phyloP scores from a whole-genome alignment of 2,113 vertebrate genomes.

The Chrysochloris asiatica region DNA sequence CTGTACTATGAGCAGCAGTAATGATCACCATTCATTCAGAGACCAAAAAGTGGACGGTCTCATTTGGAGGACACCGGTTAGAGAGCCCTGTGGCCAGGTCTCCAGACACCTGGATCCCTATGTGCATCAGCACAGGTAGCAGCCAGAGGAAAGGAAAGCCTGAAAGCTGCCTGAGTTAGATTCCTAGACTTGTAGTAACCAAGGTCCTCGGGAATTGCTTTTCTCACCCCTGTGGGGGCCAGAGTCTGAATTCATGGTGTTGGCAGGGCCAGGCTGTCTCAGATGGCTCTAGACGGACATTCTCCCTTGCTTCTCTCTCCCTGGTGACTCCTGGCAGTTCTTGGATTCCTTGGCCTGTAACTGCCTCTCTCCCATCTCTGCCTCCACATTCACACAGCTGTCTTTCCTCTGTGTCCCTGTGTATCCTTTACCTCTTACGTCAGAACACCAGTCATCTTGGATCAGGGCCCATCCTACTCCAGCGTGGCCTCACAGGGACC shows the following conservation, averaged over 20 bases:
- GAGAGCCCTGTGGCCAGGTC: fast-evolving
- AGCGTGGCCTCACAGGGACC: not conserved
- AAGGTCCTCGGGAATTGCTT: not conserved
- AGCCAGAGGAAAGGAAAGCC: not conserved
- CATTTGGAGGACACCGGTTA: not conserved
- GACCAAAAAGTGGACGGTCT: not conserved
- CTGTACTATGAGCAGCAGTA: not conserved
- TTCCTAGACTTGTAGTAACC: not conserved
- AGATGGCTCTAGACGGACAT: not conserved
- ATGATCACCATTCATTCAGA: fast-evolving
- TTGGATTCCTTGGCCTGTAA: not conserved
- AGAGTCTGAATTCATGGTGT: not conserved
- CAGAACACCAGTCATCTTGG: not conserved
- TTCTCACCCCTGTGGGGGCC: not conserved
- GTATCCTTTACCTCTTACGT: not conserved
- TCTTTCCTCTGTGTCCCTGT: not conserved
- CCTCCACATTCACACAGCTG: not conserved
- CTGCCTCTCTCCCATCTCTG: not conserved
- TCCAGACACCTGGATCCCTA: too few relatives aligned
- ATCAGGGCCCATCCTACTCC: not conserved
- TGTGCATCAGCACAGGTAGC: too few relatives aligned
- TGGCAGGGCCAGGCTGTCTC: not conserved
- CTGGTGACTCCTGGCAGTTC: not conserved
- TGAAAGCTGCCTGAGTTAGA: not conserved
- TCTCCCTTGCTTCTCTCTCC: not conserved